phyloP scores from a whole-genome alignment of 23 tunicate genomes.

The Clavelina lepadiformis region DNA sequence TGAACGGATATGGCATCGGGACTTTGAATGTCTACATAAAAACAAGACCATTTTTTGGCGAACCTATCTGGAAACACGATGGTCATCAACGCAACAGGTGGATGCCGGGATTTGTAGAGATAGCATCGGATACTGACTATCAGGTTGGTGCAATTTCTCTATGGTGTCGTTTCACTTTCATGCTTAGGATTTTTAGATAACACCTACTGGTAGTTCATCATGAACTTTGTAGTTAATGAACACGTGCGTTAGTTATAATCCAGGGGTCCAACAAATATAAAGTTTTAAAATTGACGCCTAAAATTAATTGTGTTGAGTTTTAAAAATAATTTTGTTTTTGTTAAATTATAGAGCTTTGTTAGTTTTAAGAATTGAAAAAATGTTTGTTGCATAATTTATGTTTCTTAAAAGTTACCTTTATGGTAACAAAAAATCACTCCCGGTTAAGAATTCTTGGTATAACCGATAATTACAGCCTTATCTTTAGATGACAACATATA shows the following conservation, averaged over 20 bases:
- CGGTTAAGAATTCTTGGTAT: no score
- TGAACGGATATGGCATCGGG: slow-evolving; percentile 54
- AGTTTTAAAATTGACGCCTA: no score
- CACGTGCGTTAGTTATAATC: no score
- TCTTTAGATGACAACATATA: no score
- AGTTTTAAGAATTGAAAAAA: not conserved
- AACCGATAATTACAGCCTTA: no score
- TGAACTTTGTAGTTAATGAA: no score
- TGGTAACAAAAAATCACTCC: no score
- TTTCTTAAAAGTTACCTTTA: slow-evolving; percentile 8
- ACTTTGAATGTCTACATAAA: slow-evolving; percentile 31
- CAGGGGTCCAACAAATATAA: no score
- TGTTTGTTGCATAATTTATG: slow-evolving; percentile 1
- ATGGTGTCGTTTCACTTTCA: no score
- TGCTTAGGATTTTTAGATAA: no score
- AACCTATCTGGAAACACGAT: slow-evolving; percentile 22
- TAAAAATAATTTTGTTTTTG: not conserved
- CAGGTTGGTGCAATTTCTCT: slow-evolving; percentile 56
- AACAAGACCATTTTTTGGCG: slow-evolving; percentile 50
- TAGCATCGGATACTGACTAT: slow-evolving; percentile 33
- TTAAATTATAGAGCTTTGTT: no score
- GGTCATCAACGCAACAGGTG: slow-evolving; percentile 54
- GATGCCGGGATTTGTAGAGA: slow-evolving; percentile 28
- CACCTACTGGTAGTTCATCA: no score
- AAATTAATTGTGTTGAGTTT: not conserved